Conservation (phyloP, 2,113 vertebrate species). For the Cercopithecus mona region DNA sequence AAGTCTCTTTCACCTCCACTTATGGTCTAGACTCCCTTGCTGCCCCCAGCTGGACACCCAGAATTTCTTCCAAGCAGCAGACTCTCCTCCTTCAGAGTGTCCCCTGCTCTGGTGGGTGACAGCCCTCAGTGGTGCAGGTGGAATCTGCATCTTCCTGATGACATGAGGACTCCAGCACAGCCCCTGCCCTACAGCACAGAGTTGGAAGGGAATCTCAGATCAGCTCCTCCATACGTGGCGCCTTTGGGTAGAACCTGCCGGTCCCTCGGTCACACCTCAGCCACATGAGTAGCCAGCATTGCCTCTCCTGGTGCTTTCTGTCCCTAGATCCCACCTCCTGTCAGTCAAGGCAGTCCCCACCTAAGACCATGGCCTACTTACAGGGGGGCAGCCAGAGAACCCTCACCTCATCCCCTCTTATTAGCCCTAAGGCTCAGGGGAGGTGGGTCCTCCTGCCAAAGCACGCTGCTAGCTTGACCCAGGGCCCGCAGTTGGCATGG, state of each 20-base stretch:
- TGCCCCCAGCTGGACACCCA: not conserved
- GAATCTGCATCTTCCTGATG: not conserved
- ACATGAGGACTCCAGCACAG: not conserved
- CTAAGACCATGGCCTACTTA: accelerated
- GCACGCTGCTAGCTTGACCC: not conserved
- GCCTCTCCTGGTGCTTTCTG: not conserved
- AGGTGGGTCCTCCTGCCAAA: not conserved
- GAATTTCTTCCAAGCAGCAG: not conserved
- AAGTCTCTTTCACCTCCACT: not conserved
- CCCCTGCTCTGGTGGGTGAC: not conserved
- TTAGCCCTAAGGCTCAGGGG: not conserved
- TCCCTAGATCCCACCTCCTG: not conserved
- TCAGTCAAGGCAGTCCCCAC: not conserved
- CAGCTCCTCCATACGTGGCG: not conserved
- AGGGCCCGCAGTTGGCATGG: too few relatives aligned
- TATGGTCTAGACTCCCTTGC: not conserved
- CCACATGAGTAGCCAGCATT: not conserved
- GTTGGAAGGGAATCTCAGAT: not conserved
- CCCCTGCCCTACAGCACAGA: not conserved
- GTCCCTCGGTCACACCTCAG: not conserved
- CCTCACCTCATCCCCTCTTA: too few relatives aligned
- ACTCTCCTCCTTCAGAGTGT: not conserved
- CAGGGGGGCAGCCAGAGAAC: not conserved
- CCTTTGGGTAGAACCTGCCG: not conserved
- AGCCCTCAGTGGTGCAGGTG: not conserved